Conservation (phyloP, 92 coral and sea anemone genomes). For the Epizoanthus rinbou region DNA sequence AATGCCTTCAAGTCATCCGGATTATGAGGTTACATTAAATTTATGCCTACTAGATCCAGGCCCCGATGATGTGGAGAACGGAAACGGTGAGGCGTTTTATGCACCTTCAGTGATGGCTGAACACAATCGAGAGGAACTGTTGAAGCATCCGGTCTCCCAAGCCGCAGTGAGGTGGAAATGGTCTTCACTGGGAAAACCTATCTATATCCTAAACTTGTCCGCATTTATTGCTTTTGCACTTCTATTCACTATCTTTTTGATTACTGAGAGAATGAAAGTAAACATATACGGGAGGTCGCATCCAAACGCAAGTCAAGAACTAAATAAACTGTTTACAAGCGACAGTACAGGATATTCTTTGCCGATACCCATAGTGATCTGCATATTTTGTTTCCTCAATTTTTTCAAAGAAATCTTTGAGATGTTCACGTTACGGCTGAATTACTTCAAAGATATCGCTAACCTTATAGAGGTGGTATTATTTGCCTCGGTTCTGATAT, state of each 20-base stretch:
- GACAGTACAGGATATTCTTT: conserved; percentile 12
- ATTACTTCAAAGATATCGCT: conserved; percentile 62
- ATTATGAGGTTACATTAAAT: conserved; percentile 50
- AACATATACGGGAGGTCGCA: conserved; percentile 43
- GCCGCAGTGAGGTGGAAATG: conserved; percentile 72
- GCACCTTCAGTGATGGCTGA: conserved; percentile 71
- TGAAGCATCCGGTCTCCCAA: conserved; percentile 80
- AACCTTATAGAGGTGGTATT: conserved; percentile 63
- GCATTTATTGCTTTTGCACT: conserved; percentile 56
- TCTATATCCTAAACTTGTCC: conserved; percentile 55
- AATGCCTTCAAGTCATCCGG: conserved; percentile 51
- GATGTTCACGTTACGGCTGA: conserved; percentile 49
- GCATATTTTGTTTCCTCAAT: conserved; percentile 38
- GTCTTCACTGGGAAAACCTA: conserved; percentile 72
- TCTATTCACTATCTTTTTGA: conserved; percentile 63
- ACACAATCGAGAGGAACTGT: conserved; percentile 69
- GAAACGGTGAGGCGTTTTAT: conserved; percentile 35
- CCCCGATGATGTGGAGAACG: conserved; percentile 42
- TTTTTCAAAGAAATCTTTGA: conserved; percentile 70
- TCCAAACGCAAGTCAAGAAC: conserved; percentile 44
- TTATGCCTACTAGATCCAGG: conserved; percentile 66
- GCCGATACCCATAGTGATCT: conserved; percentile 46
- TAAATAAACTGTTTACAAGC: conserved; percentile 18
- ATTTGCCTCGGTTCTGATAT: conserved; percentile 49
- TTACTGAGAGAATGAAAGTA: conserved; percentile 60